These are phyloP conservation scores for Chionomys nivalis DNA, from an alignment of 2,113 vertebrate species.

Conservation along the genomic window DNA sequence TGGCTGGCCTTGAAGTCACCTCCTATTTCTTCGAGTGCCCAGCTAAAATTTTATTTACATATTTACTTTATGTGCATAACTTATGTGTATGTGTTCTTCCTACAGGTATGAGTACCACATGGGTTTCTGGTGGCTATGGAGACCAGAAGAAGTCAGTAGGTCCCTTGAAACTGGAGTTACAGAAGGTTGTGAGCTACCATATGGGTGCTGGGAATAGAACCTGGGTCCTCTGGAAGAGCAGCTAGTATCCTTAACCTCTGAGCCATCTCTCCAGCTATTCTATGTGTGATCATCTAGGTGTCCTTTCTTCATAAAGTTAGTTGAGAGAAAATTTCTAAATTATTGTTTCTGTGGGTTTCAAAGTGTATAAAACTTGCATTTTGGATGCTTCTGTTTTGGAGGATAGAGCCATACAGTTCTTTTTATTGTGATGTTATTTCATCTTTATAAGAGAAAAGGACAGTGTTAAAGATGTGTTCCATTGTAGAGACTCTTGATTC, in stretches of 20 bases:
- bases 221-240: not conserved
- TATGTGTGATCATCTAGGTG: slow-evolving; percentile 66
- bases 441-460: slow-evolving; percentile 61
- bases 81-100: not conserved
- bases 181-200: not conserved
- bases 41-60: not conserved
- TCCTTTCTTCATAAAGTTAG: slow-evolving; percentile 76
- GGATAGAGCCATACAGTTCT: slow-evolving; percentile 63
- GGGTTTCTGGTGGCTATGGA: not conserved
- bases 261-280: not conserved
- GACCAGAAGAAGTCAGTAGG: not conserved
- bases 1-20: not conserved
- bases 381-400: slow-evolving; percentile 59
- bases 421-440: slow-evolving; percentile 70
- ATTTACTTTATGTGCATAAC: not conserved
- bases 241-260: not conserved
- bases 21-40: not conserved
- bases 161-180: not conserved
- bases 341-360: slow-evolving; percentile 58
- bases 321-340: slow-evolving; percentile 76
- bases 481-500: not conserved
- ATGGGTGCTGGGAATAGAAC: not conserved
- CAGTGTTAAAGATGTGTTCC: slow-evolving; percentile 3
- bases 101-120: not conserved
- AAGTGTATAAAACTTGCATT: slow-evolving; percentile 74